Conservation (phyloP, 2,888 invertebrate species). For the Lithosia quadra region DNA sequence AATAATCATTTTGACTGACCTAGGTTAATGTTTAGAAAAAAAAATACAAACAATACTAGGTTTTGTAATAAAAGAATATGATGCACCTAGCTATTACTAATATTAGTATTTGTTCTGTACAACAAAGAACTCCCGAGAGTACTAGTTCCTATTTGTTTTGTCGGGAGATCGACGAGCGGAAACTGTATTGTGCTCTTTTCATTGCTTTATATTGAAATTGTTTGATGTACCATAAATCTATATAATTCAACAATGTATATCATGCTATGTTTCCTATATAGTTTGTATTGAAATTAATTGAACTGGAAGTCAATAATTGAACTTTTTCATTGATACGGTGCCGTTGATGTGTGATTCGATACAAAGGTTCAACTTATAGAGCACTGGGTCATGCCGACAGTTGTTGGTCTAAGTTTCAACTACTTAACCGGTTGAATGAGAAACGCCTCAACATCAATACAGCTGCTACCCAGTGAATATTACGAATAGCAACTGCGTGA, state of each 20-base stretch:
- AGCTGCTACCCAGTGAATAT: too few relatives aligned
- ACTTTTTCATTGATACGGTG: background rate
- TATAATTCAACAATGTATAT: background rate
- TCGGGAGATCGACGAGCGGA: slow-evolving; percentile 63
- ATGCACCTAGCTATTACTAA: slow-evolving; percentile 27
- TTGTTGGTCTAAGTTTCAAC: too few relatives aligned
- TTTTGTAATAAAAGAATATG: background rate
- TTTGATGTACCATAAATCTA: slow-evolving; percentile 33
- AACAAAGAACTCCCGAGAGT: slow-evolving; percentile 56
- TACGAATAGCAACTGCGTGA: too few relatives aligned
- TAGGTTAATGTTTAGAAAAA: too few relatives aligned
- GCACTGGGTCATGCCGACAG: too few relatives aligned
- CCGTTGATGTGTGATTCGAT: too few relatives aligned
- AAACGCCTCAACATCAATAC: too few relatives aligned
- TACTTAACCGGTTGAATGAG: too few relatives aligned
- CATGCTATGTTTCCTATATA: background rate
- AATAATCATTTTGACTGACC: too few relatives aligned
- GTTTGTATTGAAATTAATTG: background rate
- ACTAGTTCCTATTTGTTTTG: slow-evolving; percentile 61
- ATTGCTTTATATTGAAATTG: slow-evolving; percentile 57
- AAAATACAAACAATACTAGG: background rate
- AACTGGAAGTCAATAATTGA: background rate
- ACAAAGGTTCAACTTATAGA: too few relatives aligned
- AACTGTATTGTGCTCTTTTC: slow-evolving; percentile 63
- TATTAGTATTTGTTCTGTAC: slow-evolving; percentile 48